These are phyloP conservation scores for Protobothrops mucrosquamatus DNA, from an alignment of 2,113 vertebrate species.

Conservation along the genomic window DNA sequence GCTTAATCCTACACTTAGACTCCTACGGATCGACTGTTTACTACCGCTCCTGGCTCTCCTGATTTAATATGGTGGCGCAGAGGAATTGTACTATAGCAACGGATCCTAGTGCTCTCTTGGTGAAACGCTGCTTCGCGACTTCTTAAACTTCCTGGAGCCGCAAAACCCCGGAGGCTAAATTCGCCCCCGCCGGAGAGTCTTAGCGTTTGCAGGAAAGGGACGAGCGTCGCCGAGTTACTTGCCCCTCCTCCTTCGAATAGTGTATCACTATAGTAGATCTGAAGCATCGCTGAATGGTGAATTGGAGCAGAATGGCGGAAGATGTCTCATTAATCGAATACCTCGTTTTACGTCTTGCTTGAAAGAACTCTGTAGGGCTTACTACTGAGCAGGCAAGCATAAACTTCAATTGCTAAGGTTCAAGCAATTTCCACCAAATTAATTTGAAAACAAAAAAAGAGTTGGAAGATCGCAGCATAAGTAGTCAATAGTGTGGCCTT, in stretches of 20 bases:
- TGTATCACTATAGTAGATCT: background rate
- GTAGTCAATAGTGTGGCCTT: background rate
- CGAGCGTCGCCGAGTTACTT: background rate
- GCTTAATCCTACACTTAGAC: background rate
- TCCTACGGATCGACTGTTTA: background rate
- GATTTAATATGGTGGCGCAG: background rate
- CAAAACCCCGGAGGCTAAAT: background rate
- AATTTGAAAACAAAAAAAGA: background rate
- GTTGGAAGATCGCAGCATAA: background rate
- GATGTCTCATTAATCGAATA: background rate
- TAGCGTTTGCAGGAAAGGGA: background rate
- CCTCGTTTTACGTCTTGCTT: background rate
- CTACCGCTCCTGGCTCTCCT: background rate
- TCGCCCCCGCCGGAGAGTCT: background rate
- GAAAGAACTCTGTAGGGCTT: background rate
- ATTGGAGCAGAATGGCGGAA: background rate
- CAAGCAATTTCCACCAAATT: background rate
- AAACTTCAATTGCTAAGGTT: background rate
- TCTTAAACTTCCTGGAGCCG: background rate
- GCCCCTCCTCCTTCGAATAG: background rate
- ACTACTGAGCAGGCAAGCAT: background rate
- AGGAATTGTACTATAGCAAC: slow-evolving; percentile 22
- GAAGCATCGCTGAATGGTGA: background rate
- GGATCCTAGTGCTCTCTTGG: background rate
- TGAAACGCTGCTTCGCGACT: background rate